Conservation (phyloP, 2,888 invertebrate species). For the Bellardia pandia region DNA sequence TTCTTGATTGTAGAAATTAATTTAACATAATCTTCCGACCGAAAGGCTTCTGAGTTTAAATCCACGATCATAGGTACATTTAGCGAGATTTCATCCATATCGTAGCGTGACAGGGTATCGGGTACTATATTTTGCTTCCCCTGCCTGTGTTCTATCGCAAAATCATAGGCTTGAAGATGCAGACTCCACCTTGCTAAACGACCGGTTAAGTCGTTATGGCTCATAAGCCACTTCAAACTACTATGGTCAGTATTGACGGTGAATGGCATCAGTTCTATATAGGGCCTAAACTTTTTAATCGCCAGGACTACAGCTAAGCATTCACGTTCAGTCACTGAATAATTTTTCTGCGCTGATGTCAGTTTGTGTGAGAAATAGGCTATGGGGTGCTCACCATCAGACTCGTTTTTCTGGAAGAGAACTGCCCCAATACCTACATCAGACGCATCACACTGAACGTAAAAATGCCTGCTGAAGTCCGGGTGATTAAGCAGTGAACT, state of each 20-base stretch:
- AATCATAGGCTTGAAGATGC: background rate
- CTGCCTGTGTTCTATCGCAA: background rate
- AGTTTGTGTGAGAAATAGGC: background rate
- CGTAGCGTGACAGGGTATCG: background rate
- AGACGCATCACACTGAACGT: no score
- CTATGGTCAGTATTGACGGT: constrained; percentile 76
- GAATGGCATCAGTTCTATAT: constrained; percentile 23
- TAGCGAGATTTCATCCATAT: background rate
- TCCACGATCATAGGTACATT: background rate
- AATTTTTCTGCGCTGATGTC: background rate
- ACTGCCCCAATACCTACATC: no score
- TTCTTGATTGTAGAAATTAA: background rate
- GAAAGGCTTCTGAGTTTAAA: background rate
- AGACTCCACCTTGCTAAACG: constrained; percentile 75
- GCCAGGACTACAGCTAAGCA: constrained; percentile 1
- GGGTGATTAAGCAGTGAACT: no score
- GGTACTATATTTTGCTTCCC: no score
- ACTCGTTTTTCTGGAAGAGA: no score
- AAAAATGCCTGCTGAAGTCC: no score
- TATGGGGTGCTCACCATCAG: no score
- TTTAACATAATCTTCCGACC: background rate
- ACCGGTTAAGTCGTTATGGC: constrained; percentile 75
- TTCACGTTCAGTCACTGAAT: background rate
- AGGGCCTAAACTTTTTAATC: constrained; percentile 26
- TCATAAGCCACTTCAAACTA: constrained; percentile 76